Percentiles rank a stretch among this genome's conserved stretches.
phyloP scores from a whole-genome alignment of 2,888 invertebrate species.

The Tubiluchus corallicola region DNA sequence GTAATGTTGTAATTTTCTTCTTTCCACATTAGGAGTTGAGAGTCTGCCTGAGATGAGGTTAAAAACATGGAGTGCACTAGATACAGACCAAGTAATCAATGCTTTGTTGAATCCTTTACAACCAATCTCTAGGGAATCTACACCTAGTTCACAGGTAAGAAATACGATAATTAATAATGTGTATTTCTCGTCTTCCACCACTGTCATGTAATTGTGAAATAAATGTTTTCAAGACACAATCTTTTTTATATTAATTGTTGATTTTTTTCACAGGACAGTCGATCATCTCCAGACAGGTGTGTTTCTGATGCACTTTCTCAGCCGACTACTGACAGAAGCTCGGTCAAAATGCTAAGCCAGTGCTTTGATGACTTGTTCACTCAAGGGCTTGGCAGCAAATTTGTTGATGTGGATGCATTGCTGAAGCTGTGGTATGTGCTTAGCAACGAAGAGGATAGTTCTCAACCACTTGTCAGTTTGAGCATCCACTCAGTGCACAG shows the following conservation, averaged over 20 bases:
- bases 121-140: no score
- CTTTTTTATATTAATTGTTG: background rate
- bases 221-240: no score
- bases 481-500: no score
- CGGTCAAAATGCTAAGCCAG: slow-evolving; percentile 42
- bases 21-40: slow-evolving; percentile 58
- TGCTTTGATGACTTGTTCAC: slow-evolving; percentile 50
- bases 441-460: slow-evolving; percentile 40
- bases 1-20: no score
- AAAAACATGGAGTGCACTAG: slow-evolving; percentile 46
- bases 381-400: slow-evolving; percentile 46
- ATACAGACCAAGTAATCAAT: slow-evolving; percentile 40
- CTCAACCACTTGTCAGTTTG: no score
- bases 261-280: background rate
- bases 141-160: no score
- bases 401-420: slow-evolving; percentile 61
- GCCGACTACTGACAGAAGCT: slow-evolving; percentile 7
- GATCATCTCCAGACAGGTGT: background rate
- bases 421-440: slow-evolving; percentile 69
- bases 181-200: no score
- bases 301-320: background rate
- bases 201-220: no score
- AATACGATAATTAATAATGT: no score
- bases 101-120: slow-evolving; percentile 34
- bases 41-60: slow-evolving; percentile 53